phyloP scores from a whole-genome alignment of 2,113 vertebrate species.

The Nesospiza acunhae region DNA sequence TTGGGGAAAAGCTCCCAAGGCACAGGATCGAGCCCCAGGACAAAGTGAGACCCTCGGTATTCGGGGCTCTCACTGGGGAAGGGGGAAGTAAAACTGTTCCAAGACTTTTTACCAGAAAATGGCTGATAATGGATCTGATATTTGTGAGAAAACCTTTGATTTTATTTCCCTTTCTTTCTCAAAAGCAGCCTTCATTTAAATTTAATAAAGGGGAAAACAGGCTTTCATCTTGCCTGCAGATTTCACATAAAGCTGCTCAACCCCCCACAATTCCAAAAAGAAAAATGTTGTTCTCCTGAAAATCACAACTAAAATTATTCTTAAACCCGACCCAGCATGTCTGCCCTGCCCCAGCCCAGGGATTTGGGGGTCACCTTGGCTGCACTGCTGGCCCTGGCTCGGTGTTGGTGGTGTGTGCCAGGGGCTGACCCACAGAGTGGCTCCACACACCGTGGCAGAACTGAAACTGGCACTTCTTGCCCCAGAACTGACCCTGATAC shows the following conservation, averaged over 20 bases:
- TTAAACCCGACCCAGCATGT: fast-evolving
- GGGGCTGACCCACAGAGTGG: neutral
- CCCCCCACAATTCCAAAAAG: neutral
- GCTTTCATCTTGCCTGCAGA: neutral
- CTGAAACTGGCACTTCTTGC: fast-evolving
- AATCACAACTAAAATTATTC: neutral
- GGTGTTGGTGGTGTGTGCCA: neutral
- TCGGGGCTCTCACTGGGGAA: neutral
- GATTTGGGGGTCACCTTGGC: neutral
- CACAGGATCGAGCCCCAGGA: neutral
- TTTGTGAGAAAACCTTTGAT: neutral
- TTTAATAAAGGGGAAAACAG: constrained; percentile 30
- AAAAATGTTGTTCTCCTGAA: neutral
- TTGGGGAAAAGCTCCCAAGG: neutral
- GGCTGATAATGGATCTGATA: neutral
- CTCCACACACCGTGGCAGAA: neutral
- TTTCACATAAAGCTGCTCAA: neutral
- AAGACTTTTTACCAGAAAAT: neutral
- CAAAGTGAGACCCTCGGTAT: neutral
- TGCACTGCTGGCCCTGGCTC: neutral
- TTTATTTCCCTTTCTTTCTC: neutral
- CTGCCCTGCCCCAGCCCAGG: neutral
- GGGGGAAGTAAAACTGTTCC: neutral
- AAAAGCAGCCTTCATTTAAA: constrained; percentile 48
- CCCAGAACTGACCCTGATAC: neutral